Evolutionary conservation across 2,888 invertebrate species (phyloP).

Genomic region (Carabus problematicus): DNA sequence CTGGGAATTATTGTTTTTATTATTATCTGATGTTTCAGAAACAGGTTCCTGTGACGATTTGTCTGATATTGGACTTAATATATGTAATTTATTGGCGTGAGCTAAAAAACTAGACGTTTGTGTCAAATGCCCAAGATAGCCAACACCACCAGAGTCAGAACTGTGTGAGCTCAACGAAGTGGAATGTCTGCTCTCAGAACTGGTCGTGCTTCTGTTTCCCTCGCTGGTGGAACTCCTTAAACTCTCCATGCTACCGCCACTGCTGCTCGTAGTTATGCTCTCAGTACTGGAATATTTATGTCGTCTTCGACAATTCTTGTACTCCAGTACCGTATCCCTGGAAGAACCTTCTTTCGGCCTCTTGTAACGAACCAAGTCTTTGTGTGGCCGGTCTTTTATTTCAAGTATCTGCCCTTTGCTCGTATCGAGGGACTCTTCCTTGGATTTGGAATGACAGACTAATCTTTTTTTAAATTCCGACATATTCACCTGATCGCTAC

Average conservation of each 20-base stretch:
- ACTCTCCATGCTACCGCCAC: constrained; percentile 88
- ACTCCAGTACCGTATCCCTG: constrained; percentile 58
- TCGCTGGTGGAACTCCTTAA: constrained; percentile 87
- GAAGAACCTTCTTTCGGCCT: constrained; percentile 51
- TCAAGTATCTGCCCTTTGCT: constrained; percentile 67
- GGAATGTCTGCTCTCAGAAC: constrained; percentile 83
- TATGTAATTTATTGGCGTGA: constrained; percentile 80
- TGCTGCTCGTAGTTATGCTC: constrained; percentile 87
- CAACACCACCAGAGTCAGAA: constrained; percentile 77
- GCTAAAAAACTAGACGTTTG: constrained; percentile 73
- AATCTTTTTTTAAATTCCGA: constrained; percentile 65
- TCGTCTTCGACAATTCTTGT: constrained; percentile 70
- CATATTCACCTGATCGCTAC: constrained; percentile 58
- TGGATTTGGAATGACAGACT: constrained; percentile 62
- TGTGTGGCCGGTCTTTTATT: constrained; percentile 74
- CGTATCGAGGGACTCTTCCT: constrained; percentile 63
- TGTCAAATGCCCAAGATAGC: constrained; percentile 62
- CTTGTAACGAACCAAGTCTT: constrained; percentile 54
- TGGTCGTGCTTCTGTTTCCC: constrained; percentile 84
- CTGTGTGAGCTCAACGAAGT: constrained; percentile 86
- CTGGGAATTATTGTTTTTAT: constrained; percentile 78
- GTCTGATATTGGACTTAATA: constrained; percentile 88
- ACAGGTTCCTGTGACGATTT: constrained; percentile 88
- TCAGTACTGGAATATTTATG: constrained; percentile 79
- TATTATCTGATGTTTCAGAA: constrained; percentile 83